Percentiles rank a stretch among this genome's conserved stretches.
Evolutionary conservation across 2,797 vertebrate genomes (phyloP).

Genomic region (Selene dorsalis): DNA sequence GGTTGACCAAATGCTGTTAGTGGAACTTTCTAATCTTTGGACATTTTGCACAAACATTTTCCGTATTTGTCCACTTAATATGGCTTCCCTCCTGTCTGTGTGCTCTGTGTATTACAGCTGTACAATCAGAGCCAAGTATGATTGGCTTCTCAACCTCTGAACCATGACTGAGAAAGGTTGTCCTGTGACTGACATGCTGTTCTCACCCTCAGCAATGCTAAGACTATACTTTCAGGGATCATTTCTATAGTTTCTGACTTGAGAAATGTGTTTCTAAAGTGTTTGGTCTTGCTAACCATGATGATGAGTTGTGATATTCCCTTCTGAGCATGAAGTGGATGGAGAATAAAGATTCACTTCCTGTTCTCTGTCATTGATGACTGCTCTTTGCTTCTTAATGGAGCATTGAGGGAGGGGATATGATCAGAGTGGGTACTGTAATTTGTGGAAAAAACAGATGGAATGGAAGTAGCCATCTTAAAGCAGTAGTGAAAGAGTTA

Average conservation of each 20-base stretch:
- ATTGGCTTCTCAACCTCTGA: background rate
- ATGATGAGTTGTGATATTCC: constrained; percentile 69
- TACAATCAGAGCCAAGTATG: background rate
- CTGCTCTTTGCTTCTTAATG: constrained; percentile 25
- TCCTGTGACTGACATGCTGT: fast-evolving
- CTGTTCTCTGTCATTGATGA: constrained; percentile 66
- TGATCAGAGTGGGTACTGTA: constrained; percentile 51
- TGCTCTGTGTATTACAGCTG: background rate
- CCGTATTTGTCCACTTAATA: background rate
- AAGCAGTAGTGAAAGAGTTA: constrained; percentile 9
- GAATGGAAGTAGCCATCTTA: constrained; percentile 30
- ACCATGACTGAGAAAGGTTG: background rate
- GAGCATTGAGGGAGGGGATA: constrained; percentile 47
- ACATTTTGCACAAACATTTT: background rate
- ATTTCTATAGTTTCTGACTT: constrained; percentile 82
- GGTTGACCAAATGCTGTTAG: too few species aligned
- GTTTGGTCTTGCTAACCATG: constrained; percentile 73
- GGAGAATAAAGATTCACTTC: background rate
- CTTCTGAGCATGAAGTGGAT: constrained; percentile 51
- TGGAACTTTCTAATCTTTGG: too few species aligned
- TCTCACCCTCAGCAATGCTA: fast-evolving
- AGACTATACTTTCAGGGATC: constrained; percentile 86
- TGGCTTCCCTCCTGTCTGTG: background rate
- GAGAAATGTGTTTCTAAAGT: constrained; percentile 78
- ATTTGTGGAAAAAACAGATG: background rate